Base-by-base conservation (phyloP, 2,113 vertebrate genomes). In the Vulpes lagopus region DNA sequence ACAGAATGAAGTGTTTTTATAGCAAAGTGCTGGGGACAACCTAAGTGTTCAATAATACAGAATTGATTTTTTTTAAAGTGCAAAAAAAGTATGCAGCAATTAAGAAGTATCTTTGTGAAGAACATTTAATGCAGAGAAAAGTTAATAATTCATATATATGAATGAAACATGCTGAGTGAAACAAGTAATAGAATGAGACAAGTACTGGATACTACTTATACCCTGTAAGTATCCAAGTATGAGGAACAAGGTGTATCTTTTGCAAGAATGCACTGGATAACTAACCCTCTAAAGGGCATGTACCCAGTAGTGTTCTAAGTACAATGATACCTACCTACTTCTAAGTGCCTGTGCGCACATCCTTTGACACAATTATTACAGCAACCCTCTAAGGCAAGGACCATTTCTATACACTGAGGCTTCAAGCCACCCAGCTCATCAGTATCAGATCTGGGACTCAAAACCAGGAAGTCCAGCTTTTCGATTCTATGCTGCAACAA, bases 241-340 rank as follows among this genome's bases (percentile, higher is more conserved):
- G 10, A 55, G 65, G 57, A 78, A 62, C 4, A 0, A n/a, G 23
- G 27, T 8, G 11, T 0, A 4, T 8, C 53, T 69, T 53, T 55
- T 5, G 20, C 49, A 19, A 49, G 78, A 27, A 57, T 1, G 3
- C 57, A 5, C 15, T 16, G 3, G 27, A 4, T 5, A 38, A 3
- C 15, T 0, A n/a, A 30, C 43, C 30, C 8, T 82, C 25, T 11
- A 1, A 2, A 20, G 67, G 7, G 10, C 25, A 1, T 0, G 0
- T 2, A 11, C 53, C 23, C 25, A 60, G 19, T 3, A 7, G 38
- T 27, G 57, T 23, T 15, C 32, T 16, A 78, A 43, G 71, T 2
- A 12, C 5, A 6, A 74, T 19, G 0, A 3, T 8, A 10, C 51
- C 38, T 17, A 1, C 51, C 6, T 11, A 20, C 57, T 20, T 27